Base-by-base conservation (phyloP, 1,140 invertebrate species). In the Teleopsis dalmanni region DNA sequence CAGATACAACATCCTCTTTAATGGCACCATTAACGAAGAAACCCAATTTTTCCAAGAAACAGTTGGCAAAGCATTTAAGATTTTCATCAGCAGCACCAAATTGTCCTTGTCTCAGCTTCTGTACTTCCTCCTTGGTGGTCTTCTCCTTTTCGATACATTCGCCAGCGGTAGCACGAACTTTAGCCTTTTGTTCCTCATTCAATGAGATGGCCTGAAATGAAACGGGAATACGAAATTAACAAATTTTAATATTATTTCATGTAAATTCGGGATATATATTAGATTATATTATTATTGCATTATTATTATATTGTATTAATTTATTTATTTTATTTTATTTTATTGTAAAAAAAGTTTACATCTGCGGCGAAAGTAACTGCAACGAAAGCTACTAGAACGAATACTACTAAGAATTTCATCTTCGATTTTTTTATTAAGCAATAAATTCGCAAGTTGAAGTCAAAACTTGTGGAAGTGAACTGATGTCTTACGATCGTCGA, bases 1-100 rank as follows among this genome's bases (percentile, higher is more conserved):
- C n/a, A 18, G 29, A 7, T 8, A 46, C 36, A 21, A 21, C 43
- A 27, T 19, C 34, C 21, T 44, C 49, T 10, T 50, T 33, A 8
- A 45, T 14, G 19, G 21, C 9, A 14, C 26, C 40, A 21, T 46
- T 23, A 26, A 19, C 22, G 13, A 44, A 16, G 26, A 35, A 31
- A 8, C 35, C 49, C 9, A 22, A 18, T 6, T 37, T 36, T 25
- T 50, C 41, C 23, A 45, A 14, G 27, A 44, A 22, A 21, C 49
- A 50, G 6, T 31, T 46, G 13, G 33, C 16, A 16, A 50, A 50
- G 18, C 49, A 50, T 37, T 50, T 50, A 18, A 26, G 16, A 3
- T 35, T 26, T 3, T 37, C 18, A 25, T 29, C 41, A 34, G 33
- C 27, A 23, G 22, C 18, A 26, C 14, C 33, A 21, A 43, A 27